Percentiles rank a stretch among this genome's conserved stretches.
Evolutionary conservation across 2,888 invertebrate species (phyloP).

Genomic region (Calameuta idolon): DNA sequence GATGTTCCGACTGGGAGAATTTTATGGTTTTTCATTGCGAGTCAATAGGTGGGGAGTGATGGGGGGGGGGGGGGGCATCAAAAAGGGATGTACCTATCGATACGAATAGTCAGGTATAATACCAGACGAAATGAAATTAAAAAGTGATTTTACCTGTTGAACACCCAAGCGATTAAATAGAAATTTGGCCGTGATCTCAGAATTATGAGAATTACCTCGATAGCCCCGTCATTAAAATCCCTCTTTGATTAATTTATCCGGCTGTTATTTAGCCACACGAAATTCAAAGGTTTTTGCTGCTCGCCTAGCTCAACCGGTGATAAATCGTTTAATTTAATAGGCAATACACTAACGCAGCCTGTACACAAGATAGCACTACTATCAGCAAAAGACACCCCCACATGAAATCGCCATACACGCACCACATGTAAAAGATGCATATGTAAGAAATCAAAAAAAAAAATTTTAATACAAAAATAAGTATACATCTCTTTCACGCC

Average conservation of each 20-base stretch:
- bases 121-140: constrained; percentile 4
- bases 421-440: not conserved
- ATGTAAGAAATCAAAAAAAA: not conserved
- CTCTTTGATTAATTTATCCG: constrained; percentile 52
- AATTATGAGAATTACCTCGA: constrained; percentile 51
- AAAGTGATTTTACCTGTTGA: constrained; percentile 3
- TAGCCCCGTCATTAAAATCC: constrained; percentile 50
- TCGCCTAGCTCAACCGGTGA: constrained; percentile 29
- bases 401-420: not conserved
- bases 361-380: not conserved
- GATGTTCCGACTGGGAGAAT: not conserved
- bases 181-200: constrained; percentile 24
- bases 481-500: too few relatives aligned
- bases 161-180: constrained; percentile 19
- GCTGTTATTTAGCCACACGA: constrained; percentile 34
- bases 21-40: not conserved
- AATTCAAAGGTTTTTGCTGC: constrained; percentile 14
- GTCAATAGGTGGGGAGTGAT: not conserved
- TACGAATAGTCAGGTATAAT: not conserved
- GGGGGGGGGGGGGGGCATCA: not conserved
- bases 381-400: not conserved
- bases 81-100: not conserved
- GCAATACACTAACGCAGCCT: not conserved
- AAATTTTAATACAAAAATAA: too few relatives aligned
- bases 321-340: constrained; percentile 48